phyloP scores from a whole-genome alignment of 2,888 invertebrate species.

The Lochmaea crataegi region DNA sequence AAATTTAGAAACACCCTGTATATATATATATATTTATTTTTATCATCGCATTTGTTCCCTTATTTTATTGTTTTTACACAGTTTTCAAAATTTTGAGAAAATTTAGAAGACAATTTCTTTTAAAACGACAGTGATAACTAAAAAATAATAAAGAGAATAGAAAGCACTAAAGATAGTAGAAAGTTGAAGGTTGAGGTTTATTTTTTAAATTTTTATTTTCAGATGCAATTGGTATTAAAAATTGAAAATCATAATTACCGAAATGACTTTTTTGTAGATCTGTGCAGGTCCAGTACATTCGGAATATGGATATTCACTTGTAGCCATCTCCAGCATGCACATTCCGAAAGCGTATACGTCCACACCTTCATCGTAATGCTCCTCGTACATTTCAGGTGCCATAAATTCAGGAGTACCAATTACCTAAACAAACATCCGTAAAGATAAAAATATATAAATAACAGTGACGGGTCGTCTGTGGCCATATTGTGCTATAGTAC shows the following conservation, averaged over 20 bases:
- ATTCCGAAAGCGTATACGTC: constrained; percentile 99
- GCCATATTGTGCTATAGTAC: too few species aligned
- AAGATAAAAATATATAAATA: background rate
- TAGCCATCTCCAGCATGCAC: constrained; percentile 99
- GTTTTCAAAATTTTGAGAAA: too few species aligned
- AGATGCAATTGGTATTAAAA: background rate
- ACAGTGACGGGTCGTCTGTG: background rate
- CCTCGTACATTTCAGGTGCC: constrained; percentile 99
- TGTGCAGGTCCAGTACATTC: constrained; percentile 99
- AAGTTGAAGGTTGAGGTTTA: too few species aligned
- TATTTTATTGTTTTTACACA: too few species aligned
- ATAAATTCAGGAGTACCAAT: constrained; percentile 93
- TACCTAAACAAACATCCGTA: constrained; percentile 50
- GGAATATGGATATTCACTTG: constrained; percentile 98
- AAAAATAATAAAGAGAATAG: too few species aligned
- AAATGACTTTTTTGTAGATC: constrained; percentile 98
- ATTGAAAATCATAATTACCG: constrained; percentile 71
- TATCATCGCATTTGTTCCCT: too few species aligned
- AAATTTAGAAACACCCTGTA: too few species aligned
- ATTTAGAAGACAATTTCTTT: too few species aligned
- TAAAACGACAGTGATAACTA: too few species aligned
- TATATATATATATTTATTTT: too few species aligned
- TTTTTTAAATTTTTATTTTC: too few species aligned
- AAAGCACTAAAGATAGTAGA: too few species aligned
- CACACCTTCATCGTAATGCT: constrained; percentile 98